Percentiles rank a stretch among this genome's conserved stretches.
Evolutionary conservation across 2,888 invertebrate species (phyloP).

Genomic region (Antitype chi): DNA sequence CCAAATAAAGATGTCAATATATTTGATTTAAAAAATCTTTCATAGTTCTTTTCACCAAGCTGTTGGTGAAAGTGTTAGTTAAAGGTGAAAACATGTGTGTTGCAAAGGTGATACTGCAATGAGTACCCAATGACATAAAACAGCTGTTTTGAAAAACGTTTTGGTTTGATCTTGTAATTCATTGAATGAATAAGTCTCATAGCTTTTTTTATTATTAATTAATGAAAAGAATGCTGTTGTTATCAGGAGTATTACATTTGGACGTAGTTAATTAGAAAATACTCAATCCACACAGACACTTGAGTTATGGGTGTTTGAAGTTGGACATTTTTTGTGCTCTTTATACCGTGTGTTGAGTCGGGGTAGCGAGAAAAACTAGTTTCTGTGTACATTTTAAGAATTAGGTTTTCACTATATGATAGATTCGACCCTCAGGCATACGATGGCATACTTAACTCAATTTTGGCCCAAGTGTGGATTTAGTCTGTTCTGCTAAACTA

Average conservation of each 20-base stretch:
- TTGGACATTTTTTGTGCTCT: no score
- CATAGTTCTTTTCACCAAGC: not conserved
- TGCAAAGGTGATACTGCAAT: conserved; percentile 18
- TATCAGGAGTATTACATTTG: not conserved
- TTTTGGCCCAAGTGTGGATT: no score
- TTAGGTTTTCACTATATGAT: no score
- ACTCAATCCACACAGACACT: no score
- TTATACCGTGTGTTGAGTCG: no score
- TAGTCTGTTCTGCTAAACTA: no score
- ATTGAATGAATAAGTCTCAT: not conserved
- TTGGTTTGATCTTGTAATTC: not conserved
- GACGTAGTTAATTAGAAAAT: no score
- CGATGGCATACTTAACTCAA: no score
- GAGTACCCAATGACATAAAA: conserved; percentile 45
- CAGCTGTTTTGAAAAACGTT: conserved; percentile 58
- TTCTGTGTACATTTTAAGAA: no score
- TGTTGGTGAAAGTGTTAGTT: not conserved
- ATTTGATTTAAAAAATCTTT: conserved; percentile 27
- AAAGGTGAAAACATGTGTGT: not conserved
- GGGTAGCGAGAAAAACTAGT: no score
- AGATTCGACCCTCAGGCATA: no score
- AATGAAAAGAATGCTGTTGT: not conserved
- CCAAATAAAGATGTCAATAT: conserved; percentile 64
- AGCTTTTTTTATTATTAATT: not conserved
- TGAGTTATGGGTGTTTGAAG: no score